Conservation (phyloP, 1,140 invertebrate genomes). For the Aricia agestis region DNA sequence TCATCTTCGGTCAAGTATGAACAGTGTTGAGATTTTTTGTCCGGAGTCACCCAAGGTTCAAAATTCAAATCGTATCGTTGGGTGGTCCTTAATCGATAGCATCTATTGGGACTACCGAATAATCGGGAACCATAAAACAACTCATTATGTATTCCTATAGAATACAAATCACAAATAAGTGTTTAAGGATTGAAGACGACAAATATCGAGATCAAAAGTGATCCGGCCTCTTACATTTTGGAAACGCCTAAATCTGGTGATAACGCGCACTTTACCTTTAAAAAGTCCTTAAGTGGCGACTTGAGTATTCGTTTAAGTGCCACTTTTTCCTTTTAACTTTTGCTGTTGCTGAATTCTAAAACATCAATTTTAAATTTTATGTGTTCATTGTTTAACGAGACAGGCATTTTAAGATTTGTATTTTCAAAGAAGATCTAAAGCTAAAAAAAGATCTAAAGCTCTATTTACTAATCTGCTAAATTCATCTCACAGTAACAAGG, state of each 20-base stretch:
- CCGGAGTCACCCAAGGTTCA: too few relatives aligned
- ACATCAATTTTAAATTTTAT: background rate
- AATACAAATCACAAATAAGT: too few relatives aligned
- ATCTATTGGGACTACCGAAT: conserved; percentile 6
- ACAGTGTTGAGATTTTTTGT: too few relatives aligned
- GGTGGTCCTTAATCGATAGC: conserved; percentile 6
- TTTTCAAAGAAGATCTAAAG: too few relatives aligned
- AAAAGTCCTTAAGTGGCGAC: background rate
- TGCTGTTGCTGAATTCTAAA: background rate
- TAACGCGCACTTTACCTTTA: background rate
- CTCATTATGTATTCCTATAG: too few relatives aligned
- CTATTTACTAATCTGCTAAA: too few relatives aligned
- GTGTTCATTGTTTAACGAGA: too few relatives aligned
- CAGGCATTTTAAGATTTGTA: too few relatives aligned
- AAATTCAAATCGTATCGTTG: background rate
- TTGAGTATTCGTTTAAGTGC: background rate
- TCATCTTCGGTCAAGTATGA: too few relatives aligned
- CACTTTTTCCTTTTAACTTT: background rate
- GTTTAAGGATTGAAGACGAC: too few relatives aligned
- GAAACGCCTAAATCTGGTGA: background rate
- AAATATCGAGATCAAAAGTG: conserved; percentile 2
- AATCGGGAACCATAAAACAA: background rate
- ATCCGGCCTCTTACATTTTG: background rate
- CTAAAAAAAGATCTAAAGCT: background rate
- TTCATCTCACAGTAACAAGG: background rate